Percentiles rank a stretch among this genome's conserved stretches.
These are phyloP conservation scores for Thamnaconus septentrionalis DNA, from an alignment of 2,113 vertebrate genomes.

Conservation along the genomic window DNA sequence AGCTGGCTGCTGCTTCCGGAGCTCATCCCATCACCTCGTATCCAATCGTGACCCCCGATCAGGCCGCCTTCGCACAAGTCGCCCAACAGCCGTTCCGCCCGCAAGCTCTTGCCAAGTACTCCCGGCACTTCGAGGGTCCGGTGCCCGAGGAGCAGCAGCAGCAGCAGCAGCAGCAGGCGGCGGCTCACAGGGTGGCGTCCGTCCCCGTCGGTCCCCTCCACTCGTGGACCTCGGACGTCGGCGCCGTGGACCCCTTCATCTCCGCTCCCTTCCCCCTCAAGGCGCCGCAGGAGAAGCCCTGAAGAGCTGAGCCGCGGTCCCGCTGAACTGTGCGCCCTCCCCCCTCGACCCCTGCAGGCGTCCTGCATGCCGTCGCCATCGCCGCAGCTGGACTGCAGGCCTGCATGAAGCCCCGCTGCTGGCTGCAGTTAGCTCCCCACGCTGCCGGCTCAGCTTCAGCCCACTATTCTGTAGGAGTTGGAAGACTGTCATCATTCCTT, in stretches of 20 bases:
- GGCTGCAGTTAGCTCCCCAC: conserved; percentile 31
- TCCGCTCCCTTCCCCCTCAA: conserved; percentile 92
- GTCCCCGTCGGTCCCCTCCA: conserved; percentile 74
- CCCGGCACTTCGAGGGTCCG: conserved; percentile 89
- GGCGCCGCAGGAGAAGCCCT: conserved; percentile 87
- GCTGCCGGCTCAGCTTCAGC: conserved; percentile 26
- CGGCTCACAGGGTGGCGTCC: conserved; percentile 70
- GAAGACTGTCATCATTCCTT: conserved; percentile 23
- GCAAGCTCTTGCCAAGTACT: conserved; percentile 90
- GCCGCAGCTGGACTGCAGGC: conserved; percentile 44
- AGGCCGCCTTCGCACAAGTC: conserved; percentile 67
- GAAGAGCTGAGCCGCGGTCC: conserved; percentile 32
- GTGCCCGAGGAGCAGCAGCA: conserved; percentile 71
- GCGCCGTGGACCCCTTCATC: conserved; percentile 84
- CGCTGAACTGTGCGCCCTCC: conserved; percentile 45
- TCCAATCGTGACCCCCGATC: conserved; percentile 61
- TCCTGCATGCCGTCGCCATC: not conserved
- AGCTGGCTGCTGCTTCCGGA: conserved; percentile 63
- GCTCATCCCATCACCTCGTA: conserved; percentile 13
- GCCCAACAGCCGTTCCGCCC: conserved; percentile 83
- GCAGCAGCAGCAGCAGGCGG: conserved; percentile 77
- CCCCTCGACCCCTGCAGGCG: conserved; percentile 37
- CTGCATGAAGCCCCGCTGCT: conserved; percentile 43
- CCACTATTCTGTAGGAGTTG: conserved; percentile 23
- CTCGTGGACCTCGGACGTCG: conserved; percentile 84